Evolutionary conservation across 2,797 vertebrate genomes (phyloP), one percentile per base, ranked within the genome.

Genomic region (Falco berigora): DNA sequence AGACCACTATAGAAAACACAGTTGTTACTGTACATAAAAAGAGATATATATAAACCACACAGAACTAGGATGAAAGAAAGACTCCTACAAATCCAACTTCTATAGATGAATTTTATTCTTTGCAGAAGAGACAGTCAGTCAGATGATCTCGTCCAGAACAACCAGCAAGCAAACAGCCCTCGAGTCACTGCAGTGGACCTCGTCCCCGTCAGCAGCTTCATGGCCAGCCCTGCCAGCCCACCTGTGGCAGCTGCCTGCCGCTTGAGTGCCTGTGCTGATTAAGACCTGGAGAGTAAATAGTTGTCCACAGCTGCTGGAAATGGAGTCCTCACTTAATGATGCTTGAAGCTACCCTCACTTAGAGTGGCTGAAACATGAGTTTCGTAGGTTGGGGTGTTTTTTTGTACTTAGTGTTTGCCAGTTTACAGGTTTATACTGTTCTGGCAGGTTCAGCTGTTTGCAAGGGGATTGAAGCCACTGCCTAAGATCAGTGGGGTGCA

Each of bases 171-270:
- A 86, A 80, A 22, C 19, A 92, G 59, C 28, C 15, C 40, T 49
- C 18, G 32, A 25, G 16, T 5, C 4, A 3, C n/a, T 67, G 47
- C 50, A 22, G 30, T 14, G 19, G 83, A 50, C 23, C 47, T 46
- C 10, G 6, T 11, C 32, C 21, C 2, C 5, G 17, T 50, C 90
- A 84, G 58, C 62, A 90, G 38, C 67, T 78, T 61, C 10, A 5
- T 46, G 7, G 2, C 9, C 85, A 74, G 47, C 63, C 32, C 55
- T 79, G 68, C 56, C 62, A 47, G 30, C 47, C 53, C 24, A 17
- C 62, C n/a, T 14, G 36, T 0, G 0, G 85, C 64, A 90, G 56
- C 81, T 77, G 61, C 0, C 0, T 0, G 0, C 46, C 0, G 0
- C 68, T 49, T 5, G 13, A 58, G 46, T 44, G 42, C 42, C 24